Evolutionary conservation across 35 echinoderm and acorn worm species (phyloP), one percentile per base, ranked within the genome.

Genomic region (Patiria miniata): DNA sequence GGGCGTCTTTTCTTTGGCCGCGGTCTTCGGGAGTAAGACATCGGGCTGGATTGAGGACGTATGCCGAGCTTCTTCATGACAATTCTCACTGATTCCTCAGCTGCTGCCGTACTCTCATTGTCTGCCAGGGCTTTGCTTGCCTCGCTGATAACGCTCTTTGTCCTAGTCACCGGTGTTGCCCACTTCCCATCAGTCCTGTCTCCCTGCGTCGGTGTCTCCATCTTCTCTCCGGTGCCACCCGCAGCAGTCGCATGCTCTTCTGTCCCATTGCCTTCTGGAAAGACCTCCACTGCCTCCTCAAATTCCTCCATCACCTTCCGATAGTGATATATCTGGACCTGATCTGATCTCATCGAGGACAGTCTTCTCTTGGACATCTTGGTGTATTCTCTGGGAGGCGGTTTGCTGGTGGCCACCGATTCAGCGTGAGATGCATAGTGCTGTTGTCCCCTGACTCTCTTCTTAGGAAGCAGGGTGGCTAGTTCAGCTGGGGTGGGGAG

Each of bases 401-500:
- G 69, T 1, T 83, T 80, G 8, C 51, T 57, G 6, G 14, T 34
- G 21, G 26, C 15, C 7, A 73, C 34, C 34, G 29, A 34, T 34
- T 73, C 18, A 8, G 65, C 29, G 2, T 12, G 42, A 47, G 42
- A 47, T 23, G 65, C 0, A 30, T 36, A 73, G 10, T 22, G 65
- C 36, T 36, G 68, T 87, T 95, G 14, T n/a, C n/a, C n/a, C 51
- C 29, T 53, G 1, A 84, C 85, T 8, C 82, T 60, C 17, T 95
- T 95, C 36, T 91, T 91, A 7, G 93, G 93, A 7, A 91, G 52
- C n/a, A 95, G 81, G 19, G 89, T 91, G 7, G 84, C 79, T 7
- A 95, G 81, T 51, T 95, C 89, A 6, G 60, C 78, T 12, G 93
- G 93, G 28, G 93, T 91, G 21, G 93, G 93, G 2, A 95, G 42